Base-by-base conservation (phyloP, 2,888 invertebrate species). In the Troides helena region DNA sequence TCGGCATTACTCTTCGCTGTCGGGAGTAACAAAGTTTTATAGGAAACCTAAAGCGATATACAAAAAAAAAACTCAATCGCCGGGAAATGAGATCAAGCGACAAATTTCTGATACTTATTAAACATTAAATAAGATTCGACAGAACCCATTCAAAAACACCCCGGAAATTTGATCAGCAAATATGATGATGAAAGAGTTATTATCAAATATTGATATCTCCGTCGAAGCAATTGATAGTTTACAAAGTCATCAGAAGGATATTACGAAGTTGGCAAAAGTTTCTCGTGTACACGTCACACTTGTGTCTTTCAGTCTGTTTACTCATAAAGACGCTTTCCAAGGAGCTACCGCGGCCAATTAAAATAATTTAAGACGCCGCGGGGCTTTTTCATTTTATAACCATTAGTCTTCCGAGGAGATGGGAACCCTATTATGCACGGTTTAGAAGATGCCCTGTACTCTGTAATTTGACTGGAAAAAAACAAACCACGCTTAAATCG, bases 261-360 rank as follows among this genome's bases (percentile, higher is more conserved):
- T 46, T 56, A 56, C 21, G 57, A 56, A 56, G 65, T 69, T 65
- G 57, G 64, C 63, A 64, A 57, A 61, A 57, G 14, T 58, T n/a
- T 62, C 65, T 39, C 56, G 14, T 70, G 68, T 57, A 69, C 69
- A 70, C 68, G 71, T 71, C 72, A 72, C 68, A 73, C 62, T 65
- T 39, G 62, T 69, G 61, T 60, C 61, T 70, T 73, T 77, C 77
- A 73, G 74, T 80, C 78, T 82, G 80, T 81, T 79, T 78, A 82
- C 81, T 75, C 76, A 80, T 83, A 82, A 81, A 81, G 78, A 83
- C 80, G 77, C 80, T 77, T 77, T 79, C 81, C 81, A 77, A 84
- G 83, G 81, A 85, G 93, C 93, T 93, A 93, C 93, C 90, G 92
- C 87, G 91, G 88, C 91, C 92, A 93, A 93, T 93, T 93, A 93